phyloP scores from a whole-genome alignment of 2,797 vertebrate genomes.

The Botia kubotai region DNA sequence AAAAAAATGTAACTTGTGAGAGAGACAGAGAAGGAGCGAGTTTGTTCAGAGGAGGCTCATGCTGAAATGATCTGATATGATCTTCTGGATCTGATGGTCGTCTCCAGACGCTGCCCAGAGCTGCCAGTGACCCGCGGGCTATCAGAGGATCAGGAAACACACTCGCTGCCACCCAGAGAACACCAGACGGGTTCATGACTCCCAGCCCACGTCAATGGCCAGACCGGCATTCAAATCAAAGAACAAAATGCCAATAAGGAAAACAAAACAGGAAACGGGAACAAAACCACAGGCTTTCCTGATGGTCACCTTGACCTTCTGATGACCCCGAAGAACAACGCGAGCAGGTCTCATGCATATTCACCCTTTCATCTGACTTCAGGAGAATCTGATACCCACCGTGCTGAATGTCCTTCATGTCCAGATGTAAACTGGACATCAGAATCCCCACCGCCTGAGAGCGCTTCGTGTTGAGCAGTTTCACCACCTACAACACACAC shows the following conservation, averaged over 20 bases:
- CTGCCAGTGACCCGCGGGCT: constrained; percentile 29
- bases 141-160: constrained; percentile 52
- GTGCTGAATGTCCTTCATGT: constrained; percentile 96
- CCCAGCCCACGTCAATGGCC: constrained; percentile 15
- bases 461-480: constrained; percentile 76
- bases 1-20: too few species aligned
- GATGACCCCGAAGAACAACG: neutral
- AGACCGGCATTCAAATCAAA: constrained; percentile 16
- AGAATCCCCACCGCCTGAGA: constrained; percentile 94
- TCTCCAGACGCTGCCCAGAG: constrained; percentile 47
- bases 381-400: constrained; percentile 76
- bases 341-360: neutral
- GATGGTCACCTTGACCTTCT: neutral
- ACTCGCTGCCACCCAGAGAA: constrained; percentile 44
- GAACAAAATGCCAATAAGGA: neutral
- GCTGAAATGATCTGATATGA: constrained; percentile 36
- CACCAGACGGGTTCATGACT: constrained; percentile 26
- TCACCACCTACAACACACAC: constrained; percentile 56
- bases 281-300: neutral
- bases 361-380: too few species aligned
- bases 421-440: constrained; percentile 96
- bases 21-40: too few species aligned
- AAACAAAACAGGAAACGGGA: constrained; percentile 31
- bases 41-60: neutral
- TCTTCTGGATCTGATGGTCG: constrained; percentile 39